Base-by-base conservation (phyloP, 1,140 invertebrate species). In the Tetragnatha versicolor region DNA sequence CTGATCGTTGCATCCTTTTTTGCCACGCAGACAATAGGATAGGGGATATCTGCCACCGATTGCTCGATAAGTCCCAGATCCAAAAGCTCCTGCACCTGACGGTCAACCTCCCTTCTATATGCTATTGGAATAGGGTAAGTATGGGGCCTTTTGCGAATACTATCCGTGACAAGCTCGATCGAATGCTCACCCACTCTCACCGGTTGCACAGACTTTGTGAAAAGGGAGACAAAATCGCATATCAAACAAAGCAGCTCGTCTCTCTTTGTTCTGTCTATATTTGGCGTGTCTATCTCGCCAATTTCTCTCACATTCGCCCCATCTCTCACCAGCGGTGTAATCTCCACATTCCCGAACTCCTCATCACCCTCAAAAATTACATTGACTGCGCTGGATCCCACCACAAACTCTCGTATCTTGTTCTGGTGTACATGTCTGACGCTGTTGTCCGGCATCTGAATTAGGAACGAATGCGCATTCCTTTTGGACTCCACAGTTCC, bases 1-100 rank as follows among this genome's bases (percentile, higher is more conserved):
- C 69, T 14, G 22, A 72, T 42, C 27, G 51, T 20, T 1, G n/a
- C 22, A 60, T 72, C 69, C 27, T 72, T 72, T 20, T 72, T 72
- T 25, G 51, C 51, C 25, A 72, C 51, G 29, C 31, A 72, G 7
- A 72, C 33, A 10, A 72, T 58, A 12, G 51, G 49, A 39, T 72
- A 73, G 7, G 31, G 31, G 5, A 61, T 45, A 2, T 73, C 53
- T 9, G 55, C 70, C 2, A 60, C 55, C 1, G 70, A 60, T n/a
- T 5, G 20, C 47, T 73, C 70, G 9, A 61, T 47, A 25, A 61
- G 25, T 5, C 25, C 37, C 4, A n/a, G 12, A 9, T 27, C 51
- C 7, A 73, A 39, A 4, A 72, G 37, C 31, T 55, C 68, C 22
- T 72, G 14, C 0, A 72, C 17, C 22, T 72, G 68, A 25, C 37